These are phyloP conservation scores for Trichosurus vulpecula DNA, from an alignment of 2,797 vertebrate species.

Conservation along the genomic window DNA sequence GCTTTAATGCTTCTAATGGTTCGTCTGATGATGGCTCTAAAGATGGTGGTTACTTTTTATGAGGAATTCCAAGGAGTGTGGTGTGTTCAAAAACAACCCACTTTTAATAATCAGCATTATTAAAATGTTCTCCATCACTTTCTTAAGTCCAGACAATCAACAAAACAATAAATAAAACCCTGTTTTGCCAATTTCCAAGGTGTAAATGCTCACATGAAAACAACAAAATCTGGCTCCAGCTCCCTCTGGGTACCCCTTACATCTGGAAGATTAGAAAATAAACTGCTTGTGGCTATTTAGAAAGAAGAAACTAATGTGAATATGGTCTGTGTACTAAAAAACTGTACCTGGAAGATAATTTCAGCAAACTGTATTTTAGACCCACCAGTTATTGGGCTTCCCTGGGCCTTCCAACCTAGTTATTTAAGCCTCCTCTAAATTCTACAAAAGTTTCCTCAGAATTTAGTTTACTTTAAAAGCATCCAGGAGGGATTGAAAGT, in stretches of 20 bases:
- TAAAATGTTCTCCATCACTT: not conserved
- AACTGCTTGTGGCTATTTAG: too few relatives aligned
- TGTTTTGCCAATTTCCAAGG: not conserved
- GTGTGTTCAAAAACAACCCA: not conserved
- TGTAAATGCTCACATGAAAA: not conserved
- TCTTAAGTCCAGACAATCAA: not conserved
- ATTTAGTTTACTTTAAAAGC: not conserved
- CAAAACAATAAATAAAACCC: not conserved
- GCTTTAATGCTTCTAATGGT: not conserved
- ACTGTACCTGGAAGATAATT: too few relatives aligned
- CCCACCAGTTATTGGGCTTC: not conserved
- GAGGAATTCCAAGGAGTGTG: not conserved
- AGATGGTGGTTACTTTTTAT: not conserved
- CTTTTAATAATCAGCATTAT: not conserved
- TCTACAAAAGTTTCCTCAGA: not conserved
- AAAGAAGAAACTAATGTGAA: too few relatives aligned
- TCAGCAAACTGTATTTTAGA: too few relatives aligned
- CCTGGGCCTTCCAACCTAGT: not conserved
- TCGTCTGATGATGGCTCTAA: not conserved
- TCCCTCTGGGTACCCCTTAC: too few relatives aligned
- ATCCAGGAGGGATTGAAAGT: not conserved
- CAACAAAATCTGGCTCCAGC: not conserved
- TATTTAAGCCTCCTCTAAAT: not conserved
- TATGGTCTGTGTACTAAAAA: too few relatives aligned
- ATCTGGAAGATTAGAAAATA: too few relatives aligned